phyloP scores from a whole-genome alignment of 2,113 vertebrate genomes.

The Saguinus midas region DNA sequence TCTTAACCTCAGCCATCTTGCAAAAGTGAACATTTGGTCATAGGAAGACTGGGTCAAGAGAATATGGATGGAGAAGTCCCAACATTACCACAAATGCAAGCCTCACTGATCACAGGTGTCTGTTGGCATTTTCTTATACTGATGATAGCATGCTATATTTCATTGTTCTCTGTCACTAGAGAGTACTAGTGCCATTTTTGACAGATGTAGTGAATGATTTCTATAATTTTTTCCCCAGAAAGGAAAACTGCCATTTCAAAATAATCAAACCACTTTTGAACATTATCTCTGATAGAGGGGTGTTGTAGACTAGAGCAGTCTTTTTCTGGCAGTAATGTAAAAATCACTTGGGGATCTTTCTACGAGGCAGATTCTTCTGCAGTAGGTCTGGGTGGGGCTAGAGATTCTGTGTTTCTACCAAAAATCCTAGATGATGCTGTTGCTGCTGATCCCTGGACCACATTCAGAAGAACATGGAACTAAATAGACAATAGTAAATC shows the following conservation, averaged over 20 bases:
- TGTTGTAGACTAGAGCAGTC: neutral
- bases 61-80: neutral
- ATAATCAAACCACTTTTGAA: slow-evolving; percentile 27
- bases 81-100: neutral
- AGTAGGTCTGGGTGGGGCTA: neutral
- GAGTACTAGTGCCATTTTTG: neutral
- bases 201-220: neutral
- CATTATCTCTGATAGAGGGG: neutral
- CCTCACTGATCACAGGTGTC: neutral
- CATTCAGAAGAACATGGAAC: neutral
- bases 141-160: neutral
- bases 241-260: slow-evolving; percentile 47
- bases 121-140: neutral
- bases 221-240: neutral
- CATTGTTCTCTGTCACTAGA: neutral
- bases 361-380: neutral
- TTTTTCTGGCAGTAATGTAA: neutral
- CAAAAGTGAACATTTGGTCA: slow-evolving; percentile 58
- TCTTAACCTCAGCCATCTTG: slow-evolving; percentile 62
- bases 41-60: slow-evolving; percentile 47
- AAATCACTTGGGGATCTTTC: neutral
- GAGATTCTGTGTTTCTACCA: neutral
- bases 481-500: neutral
- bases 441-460: neutral
- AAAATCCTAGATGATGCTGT: neutral